Evolutionary conservation across 2,888 invertebrate genomes (phyloP).

Genomic region (Clunio marinus): DNA sequence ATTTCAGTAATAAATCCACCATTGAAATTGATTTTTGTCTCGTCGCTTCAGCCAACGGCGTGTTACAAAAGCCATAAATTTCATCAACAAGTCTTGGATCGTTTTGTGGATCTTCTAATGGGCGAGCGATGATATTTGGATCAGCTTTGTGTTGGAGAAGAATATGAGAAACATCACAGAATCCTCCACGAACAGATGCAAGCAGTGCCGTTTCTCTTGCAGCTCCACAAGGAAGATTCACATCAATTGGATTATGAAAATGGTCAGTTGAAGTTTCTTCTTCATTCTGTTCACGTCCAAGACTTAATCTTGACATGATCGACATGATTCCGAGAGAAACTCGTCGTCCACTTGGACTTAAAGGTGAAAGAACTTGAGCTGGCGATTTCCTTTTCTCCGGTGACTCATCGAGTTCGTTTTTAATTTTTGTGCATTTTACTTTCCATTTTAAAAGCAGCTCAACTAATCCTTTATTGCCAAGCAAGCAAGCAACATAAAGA

Average conservation of each 20-base stretch:
- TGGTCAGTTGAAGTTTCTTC: conserved; percentile 49
- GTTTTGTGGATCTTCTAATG: conserved; percentile 49
- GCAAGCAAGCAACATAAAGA: conserved; percentile 81
- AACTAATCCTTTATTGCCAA: conserved; percentile 74
- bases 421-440: conserved; percentile 51
- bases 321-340: conserved; percentile 86
- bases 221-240: conserved; percentile 71
- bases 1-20: conserved; percentile 50
- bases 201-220: conserved; percentile 78
- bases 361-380: conserved; percentile 44
- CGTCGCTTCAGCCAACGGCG: conserved; percentile 50
- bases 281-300: conserved; percentile 54
- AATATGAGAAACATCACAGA: conserved; percentile 64
- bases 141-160: conserved; percentile 76
- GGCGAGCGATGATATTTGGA: conserved; percentile 64
- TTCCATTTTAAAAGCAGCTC: conserved; percentile 70
- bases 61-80: conserved; percentile 48
- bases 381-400: conserved; percentile 42
- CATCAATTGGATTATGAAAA: conserved; percentile 63
- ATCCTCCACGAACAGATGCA: conserved; percentile 71
- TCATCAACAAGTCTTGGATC: conserved; percentile 49
- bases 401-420: conserved; percentile 48
- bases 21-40: conserved; percentile 49
- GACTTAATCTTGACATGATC: conserved; percentile 77
- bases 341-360: conserved; percentile 63